A percentile compares a stretch with the other conserved stretches of the same genome.
Conservation (phyloP, 1,140 invertebrate genomes). For the Pseudomyrmex gracilis region DNA sequence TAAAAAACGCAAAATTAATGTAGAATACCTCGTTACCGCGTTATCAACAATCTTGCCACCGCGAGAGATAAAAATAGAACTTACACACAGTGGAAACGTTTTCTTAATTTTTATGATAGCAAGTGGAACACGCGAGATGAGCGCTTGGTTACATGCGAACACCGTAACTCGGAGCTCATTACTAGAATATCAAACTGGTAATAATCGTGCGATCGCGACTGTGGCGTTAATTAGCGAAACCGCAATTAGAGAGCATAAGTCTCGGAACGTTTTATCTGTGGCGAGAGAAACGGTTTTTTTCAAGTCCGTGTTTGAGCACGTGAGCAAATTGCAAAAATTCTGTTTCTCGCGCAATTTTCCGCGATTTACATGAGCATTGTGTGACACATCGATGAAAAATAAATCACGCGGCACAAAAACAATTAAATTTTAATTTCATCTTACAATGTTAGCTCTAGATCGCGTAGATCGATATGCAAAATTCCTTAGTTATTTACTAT, state of each 20-base stretch:
- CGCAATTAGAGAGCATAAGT: constrained; percentile 60
- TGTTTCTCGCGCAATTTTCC: neutral
- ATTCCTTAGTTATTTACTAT: constrained; percentile 38
- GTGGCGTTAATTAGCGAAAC: constrained; percentile 61
- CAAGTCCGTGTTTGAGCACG: neutral
- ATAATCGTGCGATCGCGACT: constrained; percentile 59
- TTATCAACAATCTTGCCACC: constrained; percentile 22
- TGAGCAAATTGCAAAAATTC: constrained; percentile 4
- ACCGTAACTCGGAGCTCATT: constrained; percentile 48
- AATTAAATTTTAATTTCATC: constrained; percentile 4
- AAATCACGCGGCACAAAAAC: neutral
- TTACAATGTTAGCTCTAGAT: constrained; percentile 1
- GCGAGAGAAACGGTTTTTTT: constrained; percentile 1
- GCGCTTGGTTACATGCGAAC: constrained; percentile 53
- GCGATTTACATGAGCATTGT: neutral
- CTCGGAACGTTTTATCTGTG: constrained; percentile 17
- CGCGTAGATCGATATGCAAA: constrained; percentile 7
- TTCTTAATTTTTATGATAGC: constrained; percentile 60
- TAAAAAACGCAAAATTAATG: constrained; percentile 8
- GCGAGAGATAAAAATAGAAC: neutral
- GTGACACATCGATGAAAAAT: neutral
- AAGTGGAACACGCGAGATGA: constrained; percentile 53
- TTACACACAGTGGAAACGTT: constrained; percentile 1
- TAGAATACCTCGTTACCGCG: constrained; percentile 27
- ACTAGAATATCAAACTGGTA: constrained; percentile 66